Percentiles rank a stretch among this genome's conserved stretches.
phyloP scores from a whole-genome alignment of 2,113 vertebrate genomes.

The Paramormyrops kingsleyae region DNA sequence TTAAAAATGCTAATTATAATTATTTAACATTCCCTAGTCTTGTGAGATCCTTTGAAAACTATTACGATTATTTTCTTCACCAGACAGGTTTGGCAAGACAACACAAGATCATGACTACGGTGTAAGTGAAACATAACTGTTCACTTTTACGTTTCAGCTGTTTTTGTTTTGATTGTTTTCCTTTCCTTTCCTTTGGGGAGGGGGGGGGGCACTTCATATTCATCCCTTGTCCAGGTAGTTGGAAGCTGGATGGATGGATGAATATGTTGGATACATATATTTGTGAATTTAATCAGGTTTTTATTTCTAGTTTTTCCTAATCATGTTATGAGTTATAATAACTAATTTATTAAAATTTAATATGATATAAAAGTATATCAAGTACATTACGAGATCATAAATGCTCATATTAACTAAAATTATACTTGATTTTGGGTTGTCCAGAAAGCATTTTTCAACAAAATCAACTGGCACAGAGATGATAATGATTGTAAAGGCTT shows the following conservation, averaged over 20 bases:
- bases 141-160: neutral
- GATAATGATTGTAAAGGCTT: neutral
- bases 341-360: neutral
- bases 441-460: neutral
- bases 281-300: neutral
- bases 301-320: neutral
- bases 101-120: neutral
- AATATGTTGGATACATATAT: neutral
- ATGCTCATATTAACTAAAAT: neutral
- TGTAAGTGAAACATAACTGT: neutral
- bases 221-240: neutral
- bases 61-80: neutral
- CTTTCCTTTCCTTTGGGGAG: too few species aligned
- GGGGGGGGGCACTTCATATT: neutral
- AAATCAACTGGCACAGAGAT: neutral
- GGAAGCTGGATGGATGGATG: neutral
- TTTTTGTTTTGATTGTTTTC: neutral
- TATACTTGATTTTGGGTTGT: neutral
- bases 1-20: neutral
- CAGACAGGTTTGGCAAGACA: neutral
- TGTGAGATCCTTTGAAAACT: neutral
- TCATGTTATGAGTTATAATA: neutral
- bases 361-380: neutral
- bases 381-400: neutral
- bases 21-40: neutral